Evolutionary conservation across 2,797 vertebrate species (phyloP), one percentile per base, ranked within the genome.

Genomic region (Melanotaenia boesemani): DNA sequence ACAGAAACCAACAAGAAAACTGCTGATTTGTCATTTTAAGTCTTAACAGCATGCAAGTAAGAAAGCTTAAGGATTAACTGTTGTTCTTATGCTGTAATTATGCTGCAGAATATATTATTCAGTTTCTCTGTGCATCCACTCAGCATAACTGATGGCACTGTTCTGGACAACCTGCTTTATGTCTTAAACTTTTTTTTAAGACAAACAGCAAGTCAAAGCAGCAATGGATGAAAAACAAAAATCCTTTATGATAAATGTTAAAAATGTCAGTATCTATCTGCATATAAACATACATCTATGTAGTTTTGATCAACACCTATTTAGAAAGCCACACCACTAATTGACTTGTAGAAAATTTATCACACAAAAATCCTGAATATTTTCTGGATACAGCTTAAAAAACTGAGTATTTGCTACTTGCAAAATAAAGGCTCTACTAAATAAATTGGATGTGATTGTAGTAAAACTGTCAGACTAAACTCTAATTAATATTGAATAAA

Each of bases 121-220:
- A 86, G 74, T 87, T 70, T 74, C 68, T 85, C 30, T 48, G 55
- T 83, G 85, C 57, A 75, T 86, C 86, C 84, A 87, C 70, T 88
- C 82, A 90, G 86, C 86, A 87, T 84, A 83, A 81, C 86, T 89
- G 86, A 90, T 85, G 81, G 80, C 79, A 79, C 74, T 84, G 77
- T 83, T 82, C 81, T 76, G 80, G 80, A 83, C 71, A 88, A 83
- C 74, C 77, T 85, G 85, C 74, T 63, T 71, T 70, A 32, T 58
- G 56, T 84, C 75, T 77, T 75, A 74, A 82, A 76, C 73, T 70
- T 78, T 37, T 78, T 37, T 46, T 68, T 56, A 74, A 63, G 76
- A 65, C 70, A 75, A 79, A 80, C 41, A 28, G 58, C 63, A 54
- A 81, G 72, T 74, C 30, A 48, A 75, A 85, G 73, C 68, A 22